Base-by-base conservation (phyloP, 2,888 invertebrate species). In the Acrocyrtus sp. region DNA sequence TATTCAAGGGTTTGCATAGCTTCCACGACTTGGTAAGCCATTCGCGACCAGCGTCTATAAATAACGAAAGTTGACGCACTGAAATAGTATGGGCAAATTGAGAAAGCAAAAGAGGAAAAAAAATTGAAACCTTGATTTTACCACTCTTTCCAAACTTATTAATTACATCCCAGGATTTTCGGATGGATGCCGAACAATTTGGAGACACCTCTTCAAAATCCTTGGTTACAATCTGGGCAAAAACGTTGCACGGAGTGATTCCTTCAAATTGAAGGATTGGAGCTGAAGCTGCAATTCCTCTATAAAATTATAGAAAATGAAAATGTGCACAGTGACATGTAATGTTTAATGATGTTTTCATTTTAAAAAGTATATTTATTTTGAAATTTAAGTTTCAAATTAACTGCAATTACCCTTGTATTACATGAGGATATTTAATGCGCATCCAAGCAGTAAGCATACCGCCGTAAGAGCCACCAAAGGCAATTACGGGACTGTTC, bases 371-470 rank as follows among this genome's bases (percentile, higher is more conserved):
- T 4, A 45, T n/a, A 17, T 15, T n/a, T n/a, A 12, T 43, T n/a
- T 15, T 10, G 4, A 15, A 43, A 15, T 4, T 10, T 15, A 43
- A 12, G n/a, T 15, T 43, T 10, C 43, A 15, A 10, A 10, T n/a
- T n/a, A 10, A 10, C 17, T 43, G 4, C 4, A 43, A 39, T 10
- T 83, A 90, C 90, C 90, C 98, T 27, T 87, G 86, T 8, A 96
- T 90, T 34, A 94, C 83, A 83, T 95, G 92, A 0, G 98, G 98
- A 85, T 98, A 98, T 85, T 98, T 98, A 85, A 96, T 92, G 41
- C 98, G 89, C 82, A 98, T 89, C 93, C 98, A 99, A 0, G 98
- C 93, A 0, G 98, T 88, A 27, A 99, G 85, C 98, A 99, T 98
- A 27, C 98, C 98, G 0, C 98, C 98, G 84, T 99, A 98, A 0